These are phyloP conservation scores for Drosophila borborema DNA, from an alignment of 2,888 invertebrate species.

Conservation along the genomic window DNA sequence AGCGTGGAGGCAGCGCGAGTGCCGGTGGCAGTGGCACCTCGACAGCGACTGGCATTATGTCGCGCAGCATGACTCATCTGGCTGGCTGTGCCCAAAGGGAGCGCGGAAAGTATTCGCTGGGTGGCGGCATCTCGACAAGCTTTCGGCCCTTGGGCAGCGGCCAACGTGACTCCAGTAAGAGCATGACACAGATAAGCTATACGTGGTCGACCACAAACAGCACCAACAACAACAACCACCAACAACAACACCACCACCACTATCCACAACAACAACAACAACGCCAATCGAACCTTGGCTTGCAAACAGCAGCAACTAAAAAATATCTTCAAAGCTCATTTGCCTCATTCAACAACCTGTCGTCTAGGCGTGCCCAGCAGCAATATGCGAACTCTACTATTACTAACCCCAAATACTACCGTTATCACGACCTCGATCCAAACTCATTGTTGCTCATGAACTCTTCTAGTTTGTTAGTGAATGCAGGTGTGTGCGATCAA, in stretches of 20 bases:
- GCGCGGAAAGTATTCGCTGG: slow-evolving; percentile 76
- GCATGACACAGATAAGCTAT: slow-evolving; percentile 86
- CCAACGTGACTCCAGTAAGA: slow-evolving; percentile 85
- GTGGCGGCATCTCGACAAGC: slow-evolving; percentile 81
- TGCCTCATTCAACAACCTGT: slow-evolving; percentile 76
- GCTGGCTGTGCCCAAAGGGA: slow-evolving; percentile 67
- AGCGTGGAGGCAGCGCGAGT: slow-evolving; percentile 50
- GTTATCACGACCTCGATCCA: slow-evolving; percentile 83
- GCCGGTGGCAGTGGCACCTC: slow-evolving; percentile 55
- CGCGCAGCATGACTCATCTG: slow-evolving; percentile 91
- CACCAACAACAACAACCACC: slow-evolving; percentile 58
- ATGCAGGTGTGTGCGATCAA: slow-evolving; percentile 84
- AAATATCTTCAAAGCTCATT: slow-evolving; percentile 85
- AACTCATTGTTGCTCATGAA: slow-evolving; percentile 85
- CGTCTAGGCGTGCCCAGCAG: slow-evolving; percentile 82
- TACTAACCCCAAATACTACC: slow-evolving; percentile 66
- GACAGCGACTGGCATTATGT: slow-evolving; percentile 85
- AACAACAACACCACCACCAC: slow-evolving; percentile 36
- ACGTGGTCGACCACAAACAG: slow-evolving; percentile 71
- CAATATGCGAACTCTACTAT: slow-evolving; percentile 82
- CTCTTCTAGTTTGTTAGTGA: slow-evolving; percentile 84
- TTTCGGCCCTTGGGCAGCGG: slow-evolving; percentile 83
- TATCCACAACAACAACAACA: slow-evolving; percentile 76
- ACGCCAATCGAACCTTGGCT: slow-evolving; percentile 81
- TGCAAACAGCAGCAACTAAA: slow-evolving; percentile 84